A percentile compares a stretch with the other conserved stretches of the same genome.
These are phyloP conservation scores for Acronicta psi DNA, from an alignment of 2,888 invertebrate genomes.

Conservation along the genomic window DNA sequence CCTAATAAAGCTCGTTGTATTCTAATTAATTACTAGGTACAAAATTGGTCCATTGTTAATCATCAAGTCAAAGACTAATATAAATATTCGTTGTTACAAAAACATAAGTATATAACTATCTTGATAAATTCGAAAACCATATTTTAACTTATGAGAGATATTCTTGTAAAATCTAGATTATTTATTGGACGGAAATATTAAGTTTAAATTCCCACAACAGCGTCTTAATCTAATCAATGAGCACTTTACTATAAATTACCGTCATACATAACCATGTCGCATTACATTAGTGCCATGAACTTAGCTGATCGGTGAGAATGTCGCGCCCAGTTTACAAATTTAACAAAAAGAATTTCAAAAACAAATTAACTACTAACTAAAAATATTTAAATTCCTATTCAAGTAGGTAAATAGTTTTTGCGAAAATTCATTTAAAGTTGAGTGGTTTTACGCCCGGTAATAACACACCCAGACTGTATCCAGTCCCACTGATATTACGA, in stretches of 20 bases:
- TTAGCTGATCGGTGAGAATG: too few species aligned
- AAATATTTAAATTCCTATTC: too few species aligned
- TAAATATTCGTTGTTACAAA: conserved; percentile 6
- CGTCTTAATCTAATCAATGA: conserved; percentile 4
- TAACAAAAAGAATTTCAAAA: too few species aligned
- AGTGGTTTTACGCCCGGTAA: too few species aligned
- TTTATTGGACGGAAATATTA: conserved; percentile 42
- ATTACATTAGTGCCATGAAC: too few species aligned
- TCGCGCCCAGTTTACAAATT: too few species aligned
- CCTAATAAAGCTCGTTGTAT: conserved; percentile 82
- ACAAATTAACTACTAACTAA: too few species aligned
- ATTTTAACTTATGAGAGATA: conserved; percentile 27
- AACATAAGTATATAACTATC: conserved; percentile 8
- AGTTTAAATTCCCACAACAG: conserved; percentile 16
- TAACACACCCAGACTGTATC: too few species aligned
- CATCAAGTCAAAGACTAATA: conserved; percentile 15
- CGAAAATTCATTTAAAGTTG: too few species aligned
- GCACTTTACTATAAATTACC: conserved; percentile 2
- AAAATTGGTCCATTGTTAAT: conserved; percentile 58
- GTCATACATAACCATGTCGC: too few species aligned
- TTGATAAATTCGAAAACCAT: conserved; percentile 3
- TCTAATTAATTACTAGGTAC: conserved; percentile 60
- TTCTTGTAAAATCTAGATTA: conserved; percentile 24
- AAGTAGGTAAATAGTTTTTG: too few species aligned
- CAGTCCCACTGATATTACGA: too few species aligned